A percentile compares a stretch with the other conserved stretches of the same genome.
These are phyloP conservation scores for Cephalotes varians DNA, from an alignment of 2,888 invertebrate genomes.

Conservation along the genomic window DNA sequence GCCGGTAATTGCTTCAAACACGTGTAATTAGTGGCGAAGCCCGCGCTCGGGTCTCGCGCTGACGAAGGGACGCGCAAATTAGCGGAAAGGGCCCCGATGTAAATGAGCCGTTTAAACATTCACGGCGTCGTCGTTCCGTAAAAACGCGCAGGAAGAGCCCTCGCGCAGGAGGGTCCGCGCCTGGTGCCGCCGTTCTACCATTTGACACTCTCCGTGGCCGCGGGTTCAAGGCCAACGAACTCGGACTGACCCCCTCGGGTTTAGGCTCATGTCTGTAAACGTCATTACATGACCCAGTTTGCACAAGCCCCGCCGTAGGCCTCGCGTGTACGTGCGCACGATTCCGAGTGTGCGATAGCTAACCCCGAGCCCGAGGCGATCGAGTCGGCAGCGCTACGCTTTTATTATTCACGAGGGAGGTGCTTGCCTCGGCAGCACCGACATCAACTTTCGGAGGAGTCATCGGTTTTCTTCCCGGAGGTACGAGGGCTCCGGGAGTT, in stretches of 20 bases:
- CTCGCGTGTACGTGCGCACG: constrained; percentile 2
- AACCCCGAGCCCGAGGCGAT: constrained; percentile 38
- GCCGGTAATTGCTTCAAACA: constrained; percentile 21
- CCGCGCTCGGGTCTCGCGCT: constrained; percentile 14
- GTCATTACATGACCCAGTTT: constrained; percentile 55
- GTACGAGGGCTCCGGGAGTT: background rate
- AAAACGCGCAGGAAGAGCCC: constrained; percentile 26
- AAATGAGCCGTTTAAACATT: constrained; percentile 51
- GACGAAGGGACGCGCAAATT: constrained; percentile 39
- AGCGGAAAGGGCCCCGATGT: constrained; percentile 44
- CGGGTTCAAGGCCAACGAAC: constrained; percentile 61
- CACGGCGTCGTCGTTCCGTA: constrained; percentile 27
- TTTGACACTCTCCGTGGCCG: constrained; percentile 9
- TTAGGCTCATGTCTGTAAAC: constrained; percentile 51
- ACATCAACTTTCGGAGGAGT: constrained; percentile 39
- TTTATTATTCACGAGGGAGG: constrained; percentile 49
- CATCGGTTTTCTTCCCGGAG: constrained; percentile 33
- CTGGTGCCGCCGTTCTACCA: background rate
- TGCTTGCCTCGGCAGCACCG: constrained; percentile 28
- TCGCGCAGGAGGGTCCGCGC: background rate
- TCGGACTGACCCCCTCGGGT: constrained; percentile 45
- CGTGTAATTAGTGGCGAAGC: constrained; percentile 37
- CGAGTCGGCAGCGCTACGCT: constrained; percentile 38
- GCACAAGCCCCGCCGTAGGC: constrained; percentile 9
- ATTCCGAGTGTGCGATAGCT: constrained; percentile 9